Base-by-base conservation (phyloP, 2,113 vertebrate species). In the Festucalex cinctus region DNA sequence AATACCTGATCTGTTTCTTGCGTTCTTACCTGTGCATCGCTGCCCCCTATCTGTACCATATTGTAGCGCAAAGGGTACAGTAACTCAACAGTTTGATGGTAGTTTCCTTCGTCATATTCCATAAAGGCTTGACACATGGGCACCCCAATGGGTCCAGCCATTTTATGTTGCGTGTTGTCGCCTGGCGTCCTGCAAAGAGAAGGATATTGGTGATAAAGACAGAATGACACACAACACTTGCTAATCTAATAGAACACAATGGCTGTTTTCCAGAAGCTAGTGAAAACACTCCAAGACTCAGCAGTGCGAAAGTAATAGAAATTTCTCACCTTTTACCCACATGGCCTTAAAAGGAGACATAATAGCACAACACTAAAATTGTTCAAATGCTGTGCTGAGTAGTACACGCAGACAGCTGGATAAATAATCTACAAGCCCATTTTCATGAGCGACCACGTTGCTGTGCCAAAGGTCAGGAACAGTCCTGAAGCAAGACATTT, bases 111-210 rank as follows among this genome's bases (percentile, higher is more conserved):
- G 71, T 94, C 84, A 57, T 93, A 95, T 81, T 94, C 96, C 22
- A 94, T 79, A 75, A 98, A 82, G 26, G 96, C 96, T 88, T 93
- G 90, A 87, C 94, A 95, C 82, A 98, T 88, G 0, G 95, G 92
- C 66, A 98, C 53, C 14, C 95, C 96, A 26, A 96, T 0, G 0
- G 73, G 16, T 2, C 16, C 71, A n/a, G 91, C 93, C 73, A 94
- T 62, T 44, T 87, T 85, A 69, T 93, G 92, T 66, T 97, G 90
- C 3, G 89, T 77, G 74, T 94, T 94, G 69, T 95, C 94, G 19
- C 24, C 69, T 0, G 94, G 92, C 26, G 80, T 71, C 81, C 95
- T 95, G 91, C 1, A 37, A 78, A 82, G 39, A 5, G 32, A 35
- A 69, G 7, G 1, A 62, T 8, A 0, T 0, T 37, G 12, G 20